phyloP scores from a whole-genome alignment of 2,113 vertebrate species.

The Gallinago jamesoni region DNA sequence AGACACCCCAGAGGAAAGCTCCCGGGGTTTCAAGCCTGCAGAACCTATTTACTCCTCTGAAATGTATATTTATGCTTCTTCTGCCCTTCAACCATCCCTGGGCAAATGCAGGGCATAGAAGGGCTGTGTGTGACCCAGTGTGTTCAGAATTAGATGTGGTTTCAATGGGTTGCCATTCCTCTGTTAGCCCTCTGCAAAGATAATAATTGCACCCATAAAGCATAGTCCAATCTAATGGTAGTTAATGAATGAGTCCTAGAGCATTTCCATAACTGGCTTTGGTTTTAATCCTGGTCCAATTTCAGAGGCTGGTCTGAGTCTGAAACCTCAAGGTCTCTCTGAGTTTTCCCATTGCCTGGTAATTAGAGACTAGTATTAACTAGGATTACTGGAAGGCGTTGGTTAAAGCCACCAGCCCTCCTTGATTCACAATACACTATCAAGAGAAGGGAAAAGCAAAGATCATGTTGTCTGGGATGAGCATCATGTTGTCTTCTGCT shows the following conservation, averaged over 20 bases:
- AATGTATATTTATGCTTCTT: not conserved
- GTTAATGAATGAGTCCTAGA: not conserved
- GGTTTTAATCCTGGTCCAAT: not conserved
- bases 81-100: not conserved
- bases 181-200: not conserved
- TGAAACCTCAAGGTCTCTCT: not conserved
- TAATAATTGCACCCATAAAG: not conserved
- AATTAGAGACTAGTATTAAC: not conserved
- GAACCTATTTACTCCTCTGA: not conserved
- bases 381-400: not conserved
- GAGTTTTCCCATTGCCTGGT: not conserved
- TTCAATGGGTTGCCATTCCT: accelerated
- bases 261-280: not conserved
- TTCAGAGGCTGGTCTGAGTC: not conserved
- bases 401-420: not conserved
- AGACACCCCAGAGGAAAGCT: not conserved
- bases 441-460: not conserved
- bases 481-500: not conserved
- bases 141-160: not conserved
- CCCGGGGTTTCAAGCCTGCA: not conserved
- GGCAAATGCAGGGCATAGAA: not conserved
- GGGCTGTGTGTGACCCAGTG: not conserved
- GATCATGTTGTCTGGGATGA: not conserved
- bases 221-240: not conserved
- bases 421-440: not conserved